Base-by-base conservation (phyloP, 2,113 vertebrate species). In the Channa argus region DNA sequence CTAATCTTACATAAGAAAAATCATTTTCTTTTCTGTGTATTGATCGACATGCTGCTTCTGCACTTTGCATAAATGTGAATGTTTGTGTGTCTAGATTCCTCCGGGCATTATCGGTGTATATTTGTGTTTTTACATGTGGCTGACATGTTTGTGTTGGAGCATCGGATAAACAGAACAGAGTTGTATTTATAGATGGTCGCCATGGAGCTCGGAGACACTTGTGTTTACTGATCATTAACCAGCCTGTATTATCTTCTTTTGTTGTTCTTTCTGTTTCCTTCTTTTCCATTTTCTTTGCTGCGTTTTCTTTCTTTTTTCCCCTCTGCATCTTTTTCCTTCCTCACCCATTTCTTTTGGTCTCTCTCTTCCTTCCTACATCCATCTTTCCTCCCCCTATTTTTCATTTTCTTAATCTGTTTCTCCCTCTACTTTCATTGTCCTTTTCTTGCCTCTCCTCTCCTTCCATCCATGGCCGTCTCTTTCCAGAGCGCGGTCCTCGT, bases 401-500 rank as follows among this genome's bases (percentile, higher is more conserved):
- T 36, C 24, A 13, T 36, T 49, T 39, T 1, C 13, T 38, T 41
- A 13, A 44, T 3, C 13, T 13, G 15, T 5, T 3, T 5, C 13
- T 2, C 10, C 5, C 12, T 33, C 34, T 14, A 41, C 33, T 3
- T 36, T 3, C 43, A 24, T 44, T 13, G 13, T 34, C 2, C 10
- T 33, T 43, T n/a, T 36, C 15, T n/a, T 6, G 33, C 33, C 54
- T 44, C 9, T 41, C 5, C 45, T 59, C 2, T 81, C 47, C 6
- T 3, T 36, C 39, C 38, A 5, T 44, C 8, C 46, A 2, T 47
- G 12, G 1, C 12, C 56, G 8, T 34, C 50, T 47, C 38, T 59
- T 79, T 54, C 36, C 74, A 94, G 94, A 94, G 84, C 92, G 93
- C 1, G 89, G 90, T 1, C 69, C 91, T 74, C 91, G 95, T 24